phyloP scores from a whole-genome alignment of 2,113 vertebrate species.

The Blennius ocellaris region DNA sequence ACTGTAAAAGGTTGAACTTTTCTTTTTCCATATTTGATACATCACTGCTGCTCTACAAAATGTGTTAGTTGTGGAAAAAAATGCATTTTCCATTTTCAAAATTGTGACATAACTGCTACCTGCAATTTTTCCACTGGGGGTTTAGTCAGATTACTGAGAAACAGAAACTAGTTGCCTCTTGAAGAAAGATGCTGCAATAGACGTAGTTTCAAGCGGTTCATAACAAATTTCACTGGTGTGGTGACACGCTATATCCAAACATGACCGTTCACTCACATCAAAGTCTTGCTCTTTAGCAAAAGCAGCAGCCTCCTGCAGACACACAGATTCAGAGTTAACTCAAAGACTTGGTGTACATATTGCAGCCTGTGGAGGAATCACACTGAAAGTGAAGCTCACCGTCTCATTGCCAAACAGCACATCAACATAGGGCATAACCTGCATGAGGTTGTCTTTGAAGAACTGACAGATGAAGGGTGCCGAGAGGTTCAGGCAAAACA shows the following conservation, averaged over 20 bases:
- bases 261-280: constrained; percentile 87
- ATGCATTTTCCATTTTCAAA: too few species aligned
- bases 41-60: too few species aligned
- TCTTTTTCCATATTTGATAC: too few species aligned
- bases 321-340: constrained; percentile 7
- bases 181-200: too few species aligned
- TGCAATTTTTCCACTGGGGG: too few species aligned
- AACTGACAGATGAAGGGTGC: constrained; percentile 97
- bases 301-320: constrained; percentile 90
- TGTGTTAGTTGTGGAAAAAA: too few species aligned
- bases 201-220: too few species aligned
- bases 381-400: constrained; percentile 78
- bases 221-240: too few species aligned
- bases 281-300: constrained; percentile 96
- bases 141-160: too few species aligned
- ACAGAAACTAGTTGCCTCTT: too few species aligned
- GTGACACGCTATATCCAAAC: too few species aligned
- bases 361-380: not conserved
- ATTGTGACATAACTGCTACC: not conserved
- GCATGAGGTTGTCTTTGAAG: constrained; percentile 95
- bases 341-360: not conserved
- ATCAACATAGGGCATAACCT: constrained; percentile 95
- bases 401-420: constrained; percentile 96
- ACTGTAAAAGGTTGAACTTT: too few species aligned
- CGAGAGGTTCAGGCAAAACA: constrained; percentile 95